These are phyloP conservation scores for Chelonia mydas DNA, from an alignment of 2,797 vertebrate species.

Conservation along the genomic window DNA sequence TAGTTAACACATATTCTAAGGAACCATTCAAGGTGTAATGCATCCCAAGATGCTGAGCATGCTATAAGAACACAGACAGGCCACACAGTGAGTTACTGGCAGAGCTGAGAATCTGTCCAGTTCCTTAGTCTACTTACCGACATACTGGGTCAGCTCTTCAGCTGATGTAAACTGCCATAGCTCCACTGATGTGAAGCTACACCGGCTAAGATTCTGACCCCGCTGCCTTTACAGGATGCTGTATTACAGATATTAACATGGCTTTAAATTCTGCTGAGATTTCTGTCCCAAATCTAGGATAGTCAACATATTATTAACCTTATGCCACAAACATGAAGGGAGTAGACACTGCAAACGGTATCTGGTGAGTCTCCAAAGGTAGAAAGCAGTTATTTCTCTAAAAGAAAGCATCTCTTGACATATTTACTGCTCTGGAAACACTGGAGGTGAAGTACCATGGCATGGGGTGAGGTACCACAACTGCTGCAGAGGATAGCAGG, in stretches of 20 bases:
- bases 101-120: not conserved
- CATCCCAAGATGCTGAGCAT: too few species aligned
- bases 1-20: too few species aligned
- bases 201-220: not conserved
- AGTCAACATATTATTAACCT: not conserved
- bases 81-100: not conserved
- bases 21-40: too few species aligned
- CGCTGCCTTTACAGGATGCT: not conserved
- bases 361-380: not conserved
- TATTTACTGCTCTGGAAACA: not conserved
- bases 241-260: not conserved
- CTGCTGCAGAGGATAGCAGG: too few species aligned
- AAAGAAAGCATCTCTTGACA: not conserved
- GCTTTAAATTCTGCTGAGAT: not conserved
- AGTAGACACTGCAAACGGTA: not conserved
- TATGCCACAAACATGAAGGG: not conserved
- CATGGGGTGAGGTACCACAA: too few species aligned
- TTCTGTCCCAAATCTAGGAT: not conserved
- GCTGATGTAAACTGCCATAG: not conserved
- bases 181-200: not conserved
- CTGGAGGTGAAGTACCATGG: not conserved
- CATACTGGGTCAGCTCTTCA: not conserved
- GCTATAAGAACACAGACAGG: too few species aligned
- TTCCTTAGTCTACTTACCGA: not conserved
- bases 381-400: not conserved